phyloP scores from a whole-genome alignment of 1,140 invertebrate species.

The Formica exsecta region DNA sequence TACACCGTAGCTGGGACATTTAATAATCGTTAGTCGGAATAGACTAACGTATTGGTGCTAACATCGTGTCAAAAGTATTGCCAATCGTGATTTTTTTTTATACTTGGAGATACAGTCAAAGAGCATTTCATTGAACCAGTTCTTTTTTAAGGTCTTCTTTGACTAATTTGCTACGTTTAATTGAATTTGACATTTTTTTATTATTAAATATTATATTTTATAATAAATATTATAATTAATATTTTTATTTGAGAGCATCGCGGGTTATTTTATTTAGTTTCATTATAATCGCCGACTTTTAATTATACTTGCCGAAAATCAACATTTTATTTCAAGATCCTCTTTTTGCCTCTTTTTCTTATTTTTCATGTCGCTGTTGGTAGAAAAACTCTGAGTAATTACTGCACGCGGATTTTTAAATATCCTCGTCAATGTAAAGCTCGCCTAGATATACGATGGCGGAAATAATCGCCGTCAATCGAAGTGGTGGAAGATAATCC shows the following conservation, averaged over 20 bases:
- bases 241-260: background rate
- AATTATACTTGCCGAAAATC: background rate
- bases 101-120: background rate
- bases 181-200: background rate
- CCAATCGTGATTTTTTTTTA: background rate
- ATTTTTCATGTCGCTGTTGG: background rate
- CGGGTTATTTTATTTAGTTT: background rate
- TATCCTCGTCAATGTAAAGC: background rate
- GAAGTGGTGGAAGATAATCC: conserved; percentile 67
- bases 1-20: conserved; percentile 16
- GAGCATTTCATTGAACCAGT: background rate
- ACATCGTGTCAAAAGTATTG: conserved; percentile 2
- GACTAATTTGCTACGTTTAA: background rate
- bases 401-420: conserved; percentile 31
- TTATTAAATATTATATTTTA: no score
- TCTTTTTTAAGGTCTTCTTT: background rate
- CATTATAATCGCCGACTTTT: background rate
- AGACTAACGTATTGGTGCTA: conserved; percentile 6
- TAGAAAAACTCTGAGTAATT: conserved; percentile 33
- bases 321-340: background rate
- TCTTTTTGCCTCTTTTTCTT: background rate
- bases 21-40: conserved; percentile 44
- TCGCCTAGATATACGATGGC: conserved; percentile 6
- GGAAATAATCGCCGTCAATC: conserved; percentile 69
- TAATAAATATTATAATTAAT: no score